These are phyloP conservation scores for Drosophila sulfurigaster DNA, from an alignment of 1,140 invertebrate species.

Conservation along the genomic window DNA sequence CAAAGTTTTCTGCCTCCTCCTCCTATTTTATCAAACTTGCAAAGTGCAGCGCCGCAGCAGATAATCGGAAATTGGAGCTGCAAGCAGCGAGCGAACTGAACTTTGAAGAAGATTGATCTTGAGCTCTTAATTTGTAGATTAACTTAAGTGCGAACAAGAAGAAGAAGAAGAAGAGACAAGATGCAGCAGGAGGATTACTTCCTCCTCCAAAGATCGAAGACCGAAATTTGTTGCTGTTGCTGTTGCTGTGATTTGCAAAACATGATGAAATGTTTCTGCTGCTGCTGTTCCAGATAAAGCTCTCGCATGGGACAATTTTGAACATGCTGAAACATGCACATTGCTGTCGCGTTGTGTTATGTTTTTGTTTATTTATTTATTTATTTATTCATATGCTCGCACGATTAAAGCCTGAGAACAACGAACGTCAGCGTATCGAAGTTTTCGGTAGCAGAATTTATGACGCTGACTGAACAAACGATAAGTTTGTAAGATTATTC, in stretches of 20 bases:
- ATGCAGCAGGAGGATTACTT: background rate
- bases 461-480: slow-evolving; percentile 3
- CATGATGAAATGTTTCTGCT: slow-evolving; percentile 32
- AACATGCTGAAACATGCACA: slow-evolving; percentile 33
- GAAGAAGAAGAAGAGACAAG: background rate
- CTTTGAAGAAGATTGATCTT: background rate
- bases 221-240: background rate
- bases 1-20: background rate
- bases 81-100: background rate
- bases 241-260: slow-evolving; percentile 6
- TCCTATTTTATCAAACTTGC: slow-evolving; percentile 38
- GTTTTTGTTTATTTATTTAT: too few species aligned
- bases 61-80: background rate
- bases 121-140: background rate
- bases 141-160: background rate
- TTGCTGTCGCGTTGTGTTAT: background rate
- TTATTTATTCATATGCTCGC: background rate
- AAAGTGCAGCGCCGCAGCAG: background rate
- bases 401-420: slow-evolving; percentile 48
- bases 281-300: slow-evolving; percentile 12
- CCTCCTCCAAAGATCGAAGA: too few species aligned
- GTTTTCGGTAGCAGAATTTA: slow-evolving; percentile 25
- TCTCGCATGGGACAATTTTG: background rate
- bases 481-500: slow-evolving; percentile 2
- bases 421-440: slow-evolving; percentile 31